Conservation (phyloP, 1,140 invertebrate species). For the Lethrus apterus region DNA sequence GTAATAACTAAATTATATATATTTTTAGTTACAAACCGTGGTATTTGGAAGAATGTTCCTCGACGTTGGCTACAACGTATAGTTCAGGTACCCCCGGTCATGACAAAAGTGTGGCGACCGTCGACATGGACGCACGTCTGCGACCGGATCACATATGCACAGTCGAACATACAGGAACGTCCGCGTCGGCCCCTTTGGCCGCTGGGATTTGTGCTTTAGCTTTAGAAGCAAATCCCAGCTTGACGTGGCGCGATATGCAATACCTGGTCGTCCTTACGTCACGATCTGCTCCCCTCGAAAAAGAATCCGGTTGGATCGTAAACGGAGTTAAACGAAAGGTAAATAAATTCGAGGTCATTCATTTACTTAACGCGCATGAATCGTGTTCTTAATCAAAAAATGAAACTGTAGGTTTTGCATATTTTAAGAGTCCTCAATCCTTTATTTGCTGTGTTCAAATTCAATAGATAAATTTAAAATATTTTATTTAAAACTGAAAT, state of each 20-base stretch:
- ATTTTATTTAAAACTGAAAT: no score
- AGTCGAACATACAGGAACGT: constrained; percentile 86
- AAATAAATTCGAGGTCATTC: no score
- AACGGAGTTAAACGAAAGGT: constrained; percentile 90
- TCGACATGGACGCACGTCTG: constrained; percentile 87
- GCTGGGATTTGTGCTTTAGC: constrained; percentile 92
- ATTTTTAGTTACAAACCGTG: constrained; percentile 76
- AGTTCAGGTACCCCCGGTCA: constrained; percentile 89
- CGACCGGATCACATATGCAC: constrained; percentile 81
- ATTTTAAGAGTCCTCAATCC: no score
- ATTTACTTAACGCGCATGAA: no score
- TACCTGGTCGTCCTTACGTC: constrained; percentile 93
- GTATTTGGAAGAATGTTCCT: constrained; percentile 97
- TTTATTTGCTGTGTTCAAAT: no score
- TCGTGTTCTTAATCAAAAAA: no score
- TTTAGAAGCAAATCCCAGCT: constrained; percentile 84
- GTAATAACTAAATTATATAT: background rate
- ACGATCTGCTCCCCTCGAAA: constrained; percentile 67
- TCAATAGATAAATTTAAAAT: no score
- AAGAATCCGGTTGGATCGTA: constrained; percentile 81
- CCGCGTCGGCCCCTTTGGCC: constrained; percentile 90
- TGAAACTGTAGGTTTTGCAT: no score
- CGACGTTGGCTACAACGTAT: constrained; percentile 92
- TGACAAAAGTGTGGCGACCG: constrained; percentile 90
- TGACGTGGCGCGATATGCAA: constrained; percentile 98